These are phyloP conservation scores for Clivina fossor DNA, from an alignment of 2,888 invertebrate species.

Conservation along the genomic window DNA sequence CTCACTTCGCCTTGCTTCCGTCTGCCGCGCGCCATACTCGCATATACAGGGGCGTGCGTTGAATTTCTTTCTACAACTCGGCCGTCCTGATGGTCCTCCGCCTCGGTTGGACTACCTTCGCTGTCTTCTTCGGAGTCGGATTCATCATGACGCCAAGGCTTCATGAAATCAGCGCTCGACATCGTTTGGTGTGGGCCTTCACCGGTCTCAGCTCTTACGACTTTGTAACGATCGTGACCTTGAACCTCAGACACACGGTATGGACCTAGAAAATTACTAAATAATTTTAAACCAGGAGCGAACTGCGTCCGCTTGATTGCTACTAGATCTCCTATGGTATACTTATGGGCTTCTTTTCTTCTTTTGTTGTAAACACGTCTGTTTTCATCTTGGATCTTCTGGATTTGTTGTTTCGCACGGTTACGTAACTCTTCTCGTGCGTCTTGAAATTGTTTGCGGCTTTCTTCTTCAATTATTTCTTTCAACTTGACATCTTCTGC, in stretches of 20 bases:
- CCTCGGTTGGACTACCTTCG: no score
- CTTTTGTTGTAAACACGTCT: conserved; percentile 38
- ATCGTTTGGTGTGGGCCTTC: no score
- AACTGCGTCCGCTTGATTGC: conserved; percentile 48
- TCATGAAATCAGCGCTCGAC: no score
- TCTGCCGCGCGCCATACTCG: no score
- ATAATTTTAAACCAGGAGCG: conserved; percentile 46
- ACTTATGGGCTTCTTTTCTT: conserved; percentile 38
- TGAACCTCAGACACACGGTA: conserved; percentile 43
- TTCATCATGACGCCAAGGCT: no score
- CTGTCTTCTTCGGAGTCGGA: no score
- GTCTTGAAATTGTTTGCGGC: no score
- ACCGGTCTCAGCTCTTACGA: no score
- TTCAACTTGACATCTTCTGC: conserved; percentile 32
- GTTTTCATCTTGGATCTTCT: conserved; percentile 41
- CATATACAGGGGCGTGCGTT: no score
- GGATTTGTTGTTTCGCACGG: conserved; percentile 35
- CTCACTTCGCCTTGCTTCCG: no score
- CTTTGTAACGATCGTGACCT: conserved; percentile 47
- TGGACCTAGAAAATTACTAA: conserved; percentile 47
- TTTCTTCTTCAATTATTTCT: conserved; percentile 35
- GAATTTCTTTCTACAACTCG: no score
- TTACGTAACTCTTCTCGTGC: conserved; percentile 26
- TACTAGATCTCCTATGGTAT: conserved; percentile 42
- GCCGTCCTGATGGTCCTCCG: no score